Evolutionary conservation across 2,113 vertebrate species (phyloP).

Genomic region (Ptyas mucosa): DNA sequence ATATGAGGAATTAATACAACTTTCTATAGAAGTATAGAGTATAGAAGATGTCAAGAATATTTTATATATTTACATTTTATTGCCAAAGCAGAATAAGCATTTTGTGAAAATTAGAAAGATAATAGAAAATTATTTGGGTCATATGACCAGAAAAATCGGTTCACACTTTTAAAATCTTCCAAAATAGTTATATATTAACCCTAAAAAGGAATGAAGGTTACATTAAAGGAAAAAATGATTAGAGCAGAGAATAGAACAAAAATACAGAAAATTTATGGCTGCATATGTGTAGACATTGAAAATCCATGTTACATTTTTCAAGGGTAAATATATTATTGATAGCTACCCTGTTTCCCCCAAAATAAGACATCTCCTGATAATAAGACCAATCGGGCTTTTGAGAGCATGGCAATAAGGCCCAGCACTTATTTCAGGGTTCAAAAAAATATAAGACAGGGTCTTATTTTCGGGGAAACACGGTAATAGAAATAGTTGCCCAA

Average conservation of each 20-base stretch:
- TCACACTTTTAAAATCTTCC: neutral
- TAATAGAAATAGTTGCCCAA: too few relatives aligned
- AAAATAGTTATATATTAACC: neutral
- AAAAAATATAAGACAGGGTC: too few relatives aligned
- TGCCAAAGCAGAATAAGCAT: neutral
- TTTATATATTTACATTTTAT: neutral
- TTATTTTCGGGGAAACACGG: too few relatives aligned
- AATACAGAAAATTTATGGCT: neutral
- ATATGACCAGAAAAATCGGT: conserved; percentile 7
- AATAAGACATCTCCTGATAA: too few relatives aligned
- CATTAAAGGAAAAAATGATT: neutral
- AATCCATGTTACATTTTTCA: neutral
- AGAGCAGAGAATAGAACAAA: neutral
- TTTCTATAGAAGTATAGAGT: neutral
- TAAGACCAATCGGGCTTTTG: too few relatives aligned
- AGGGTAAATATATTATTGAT: neutral
- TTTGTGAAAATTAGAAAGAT: neutral
- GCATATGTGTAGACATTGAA: neutral
- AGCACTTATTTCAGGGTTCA: too few relatives aligned
- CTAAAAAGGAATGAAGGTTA: neutral
- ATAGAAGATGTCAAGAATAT: neutral
- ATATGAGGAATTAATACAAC: neutral
- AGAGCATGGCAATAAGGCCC: too few relatives aligned
- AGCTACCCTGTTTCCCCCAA: neutral
- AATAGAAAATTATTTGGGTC: neutral